Percentiles rank a stretch among this genome's conserved stretches.
Evolutionary conservation across 2,888 invertebrate genomes (phyloP).

Genomic region (Amblyteles armatorius): DNA sequence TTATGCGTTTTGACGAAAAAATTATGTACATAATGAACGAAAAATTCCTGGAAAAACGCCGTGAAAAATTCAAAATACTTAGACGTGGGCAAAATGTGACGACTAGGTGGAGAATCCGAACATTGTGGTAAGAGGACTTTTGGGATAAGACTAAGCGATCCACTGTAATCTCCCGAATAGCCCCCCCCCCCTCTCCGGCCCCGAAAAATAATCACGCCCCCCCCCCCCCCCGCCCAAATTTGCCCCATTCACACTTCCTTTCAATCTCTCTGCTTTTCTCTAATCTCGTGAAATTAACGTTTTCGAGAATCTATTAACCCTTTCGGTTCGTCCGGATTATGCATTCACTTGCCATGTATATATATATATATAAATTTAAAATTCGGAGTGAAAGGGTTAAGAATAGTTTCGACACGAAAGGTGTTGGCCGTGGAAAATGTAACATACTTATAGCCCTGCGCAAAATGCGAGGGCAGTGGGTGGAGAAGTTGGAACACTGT

Average conservation of each 20-base stretch:
- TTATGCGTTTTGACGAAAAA: too few species aligned
- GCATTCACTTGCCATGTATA: not conserved
- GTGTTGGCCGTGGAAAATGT: not conserved
- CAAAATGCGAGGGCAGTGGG: constrained; percentile 35
- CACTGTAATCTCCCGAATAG: not conserved
- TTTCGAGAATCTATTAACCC: constrained; percentile 66
- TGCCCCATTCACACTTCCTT: not conserved
- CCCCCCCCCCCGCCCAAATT: not conserved
- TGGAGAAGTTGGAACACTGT: constrained; percentile 43
- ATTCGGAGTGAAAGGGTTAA: constrained; percentile 19
- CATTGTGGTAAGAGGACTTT: too few species aligned
- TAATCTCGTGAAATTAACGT: constrained; percentile 48
- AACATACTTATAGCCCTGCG: too few species aligned
- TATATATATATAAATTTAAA: not conserved
- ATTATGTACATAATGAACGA: too few species aligned
- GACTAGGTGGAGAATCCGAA: too few species aligned
- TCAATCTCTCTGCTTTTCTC: not conserved
- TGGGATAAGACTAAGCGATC: too few species aligned
- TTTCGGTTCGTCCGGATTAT: constrained; percentile 31
- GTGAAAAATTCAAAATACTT: too few species aligned
- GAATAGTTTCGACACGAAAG: not conserved
- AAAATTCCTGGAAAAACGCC: too few species aligned
- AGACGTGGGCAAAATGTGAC: too few species aligned
- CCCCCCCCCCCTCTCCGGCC: not conserved
- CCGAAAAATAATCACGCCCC: constrained; percentile 40